Base-by-base conservation (phyloP, 2,113 vertebrate genomes). In the Ophthalmolycus amberensis region DNA sequence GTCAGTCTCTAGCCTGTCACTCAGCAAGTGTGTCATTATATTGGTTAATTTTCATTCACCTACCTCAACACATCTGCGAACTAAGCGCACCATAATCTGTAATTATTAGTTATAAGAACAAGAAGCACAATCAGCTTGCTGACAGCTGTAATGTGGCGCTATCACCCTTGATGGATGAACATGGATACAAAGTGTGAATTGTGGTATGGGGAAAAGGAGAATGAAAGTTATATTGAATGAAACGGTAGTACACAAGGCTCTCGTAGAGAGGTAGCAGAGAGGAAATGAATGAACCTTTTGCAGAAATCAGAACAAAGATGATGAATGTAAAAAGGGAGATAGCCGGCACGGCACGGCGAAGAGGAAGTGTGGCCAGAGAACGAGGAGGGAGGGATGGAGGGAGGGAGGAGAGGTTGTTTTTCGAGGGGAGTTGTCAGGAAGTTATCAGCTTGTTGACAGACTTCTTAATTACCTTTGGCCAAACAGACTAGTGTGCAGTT, bases 381-480 rank as follows among this genome's bases (percentile, higher is more conserved):
- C 56, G 22, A 60, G 16, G 44, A 48, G 58, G 22, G 63, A 32
- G 46, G 50, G 9, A 65, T 22, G 65, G 60, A 63, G 52, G 15
- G 25, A 20, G 74, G 15, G 46, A 27, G 75, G 14, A 0, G 69
- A 71, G 82, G 38, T 65, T 71, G 72, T 83, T 80, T 86, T 86
- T 89, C 15, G 3, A 42, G 64, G 86, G 91, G 91, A 93, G 94
- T 94, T 88, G 83, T 89, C 88, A 92, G 92, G 90, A 94, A 94
- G 90, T 93, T 70, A 86, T 93, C 77, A 87, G 78, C 37, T 67
- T 88, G 86, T 82, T 84, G 88, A 89, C 77, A 75, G 72, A 74
- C 87, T 80, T 86, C 79, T 91, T 94, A 94, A 95, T 95, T 94
- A 93, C 79, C 74, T 85, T 79, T 84, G 72, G 77, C 79, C 66